Evolutionary conservation across 2,797 vertebrate species (phyloP).

Genomic region (Coracias cyanogaster): DNA sequence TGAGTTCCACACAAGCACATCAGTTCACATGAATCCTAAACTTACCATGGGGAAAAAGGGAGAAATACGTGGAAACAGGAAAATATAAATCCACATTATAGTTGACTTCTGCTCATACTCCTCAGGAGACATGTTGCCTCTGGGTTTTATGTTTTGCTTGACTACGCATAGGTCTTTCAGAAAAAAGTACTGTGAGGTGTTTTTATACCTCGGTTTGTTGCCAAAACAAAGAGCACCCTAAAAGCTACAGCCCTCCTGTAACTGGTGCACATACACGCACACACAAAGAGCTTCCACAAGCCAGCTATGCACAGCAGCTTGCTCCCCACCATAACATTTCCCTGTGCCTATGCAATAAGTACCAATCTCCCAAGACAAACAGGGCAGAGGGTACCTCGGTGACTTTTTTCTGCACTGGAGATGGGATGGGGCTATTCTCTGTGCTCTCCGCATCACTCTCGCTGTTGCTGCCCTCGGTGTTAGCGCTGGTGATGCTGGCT

Average conservation of each 20-base stretch:
- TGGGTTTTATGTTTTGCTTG: background rate
- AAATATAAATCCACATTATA: background rate
- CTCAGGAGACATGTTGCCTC: background rate
- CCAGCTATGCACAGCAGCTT: background rate
- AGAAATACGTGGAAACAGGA: background rate
- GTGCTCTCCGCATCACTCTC: constrained; percentile 93
- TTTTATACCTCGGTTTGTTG: background rate
- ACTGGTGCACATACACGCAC: background rate
- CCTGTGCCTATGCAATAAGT: background rate
- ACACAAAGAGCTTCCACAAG: background rate
- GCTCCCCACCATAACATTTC: background rate
- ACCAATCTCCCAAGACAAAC: background rate
- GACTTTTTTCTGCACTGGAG: constrained; percentile 93
- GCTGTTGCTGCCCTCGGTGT: constrained; percentile 95
- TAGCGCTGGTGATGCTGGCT: constrained; percentile 88
- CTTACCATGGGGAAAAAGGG: background rate
- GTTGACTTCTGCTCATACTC: background rate
- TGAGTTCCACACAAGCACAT: background rate
- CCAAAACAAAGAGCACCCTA: background rate
- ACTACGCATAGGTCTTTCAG: background rate
- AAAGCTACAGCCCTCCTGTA: background rate
- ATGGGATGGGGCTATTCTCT: constrained; percentile 93
- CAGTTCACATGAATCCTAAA: background rate
- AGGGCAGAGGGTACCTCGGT: constrained; percentile 84
- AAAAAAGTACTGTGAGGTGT: background rate